These are phyloP conservation scores for Ammodytes marinus DNA, from an alignment of 2,113 vertebrate genomes.

Conservation along the genomic window DNA sequence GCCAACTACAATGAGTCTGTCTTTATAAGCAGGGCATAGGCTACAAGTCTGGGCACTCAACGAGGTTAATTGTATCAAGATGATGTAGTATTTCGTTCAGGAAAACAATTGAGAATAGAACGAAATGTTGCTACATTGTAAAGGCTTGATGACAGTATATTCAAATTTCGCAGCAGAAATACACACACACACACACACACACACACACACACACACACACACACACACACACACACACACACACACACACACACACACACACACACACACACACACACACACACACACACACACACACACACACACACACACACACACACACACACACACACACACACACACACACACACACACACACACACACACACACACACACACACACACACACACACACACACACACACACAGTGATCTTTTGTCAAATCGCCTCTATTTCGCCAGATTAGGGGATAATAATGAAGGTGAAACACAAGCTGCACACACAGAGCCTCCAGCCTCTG, in stretches of 20 bases:
- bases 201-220: not conserved
- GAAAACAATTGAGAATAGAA: too few species aligned
- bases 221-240: not conserved
- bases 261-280: not conserved
- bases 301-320: not conserved
- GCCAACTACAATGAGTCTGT: not conserved
- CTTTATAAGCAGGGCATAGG: not conserved
- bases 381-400: not conserved
- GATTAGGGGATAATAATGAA: not conserved
- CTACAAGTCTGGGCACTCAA: not conserved
- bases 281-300: not conserved
- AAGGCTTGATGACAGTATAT: not conserved
- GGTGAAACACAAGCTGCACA: not conserved
- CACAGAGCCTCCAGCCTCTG: constrained; percentile 33
- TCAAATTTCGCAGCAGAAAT: not conserved
- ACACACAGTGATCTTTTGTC: not conserved
- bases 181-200: not conserved
- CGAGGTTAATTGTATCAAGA: not conserved
- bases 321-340: not conserved
- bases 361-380: not conserved
- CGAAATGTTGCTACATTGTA: not conserved
- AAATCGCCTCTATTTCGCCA: not conserved
- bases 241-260: not conserved
- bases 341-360: not conserved
- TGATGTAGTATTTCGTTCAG: not conserved